phyloP scores from a whole-genome alignment of 2,888 invertebrate species.

The Anthophora plumipes region DNA sequence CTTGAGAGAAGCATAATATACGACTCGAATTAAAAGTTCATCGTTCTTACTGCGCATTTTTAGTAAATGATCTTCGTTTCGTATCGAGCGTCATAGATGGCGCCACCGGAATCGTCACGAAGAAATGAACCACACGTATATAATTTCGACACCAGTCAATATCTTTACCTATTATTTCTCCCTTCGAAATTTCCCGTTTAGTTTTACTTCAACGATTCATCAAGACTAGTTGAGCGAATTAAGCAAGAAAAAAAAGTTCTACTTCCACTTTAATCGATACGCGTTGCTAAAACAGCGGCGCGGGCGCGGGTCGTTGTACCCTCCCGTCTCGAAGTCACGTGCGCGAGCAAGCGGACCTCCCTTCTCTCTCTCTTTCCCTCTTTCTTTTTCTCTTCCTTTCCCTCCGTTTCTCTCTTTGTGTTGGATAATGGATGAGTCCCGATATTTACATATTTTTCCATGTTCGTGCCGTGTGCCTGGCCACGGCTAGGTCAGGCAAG shows the following conservation, averaged over 20 bases:
- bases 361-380: background rate
- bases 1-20: too few species aligned
- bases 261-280: constrained; percentile 33
- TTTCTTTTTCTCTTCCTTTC: constrained; percentile 40
- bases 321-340: constrained; percentile 66
- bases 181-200: too few species aligned
- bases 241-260: background rate
- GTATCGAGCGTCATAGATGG: background rate
- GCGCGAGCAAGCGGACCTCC: constrained; percentile 28
- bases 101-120: background rate
- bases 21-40: too few species aligned
- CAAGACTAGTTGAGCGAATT: background rate
- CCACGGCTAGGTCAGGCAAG: constrained; percentile 77
- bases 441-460: constrained; percentile 81
- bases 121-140: background rate
- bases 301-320: constrained; percentile 69
- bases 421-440: constrained; percentile 76
- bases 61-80: background rate
- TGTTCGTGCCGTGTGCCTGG: constrained; percentile 75
- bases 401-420: constrained; percentile 56
- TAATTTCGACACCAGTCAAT: background rate
- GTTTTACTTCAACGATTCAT: too few species aligned
- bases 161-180: background rate
- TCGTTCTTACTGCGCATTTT: too few species aligned
- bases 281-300: constrained; percentile 66